phyloP scores from a whole-genome alignment of 35 echinoderm and acorn worm species.

The Amphiura filiformis region DNA sequence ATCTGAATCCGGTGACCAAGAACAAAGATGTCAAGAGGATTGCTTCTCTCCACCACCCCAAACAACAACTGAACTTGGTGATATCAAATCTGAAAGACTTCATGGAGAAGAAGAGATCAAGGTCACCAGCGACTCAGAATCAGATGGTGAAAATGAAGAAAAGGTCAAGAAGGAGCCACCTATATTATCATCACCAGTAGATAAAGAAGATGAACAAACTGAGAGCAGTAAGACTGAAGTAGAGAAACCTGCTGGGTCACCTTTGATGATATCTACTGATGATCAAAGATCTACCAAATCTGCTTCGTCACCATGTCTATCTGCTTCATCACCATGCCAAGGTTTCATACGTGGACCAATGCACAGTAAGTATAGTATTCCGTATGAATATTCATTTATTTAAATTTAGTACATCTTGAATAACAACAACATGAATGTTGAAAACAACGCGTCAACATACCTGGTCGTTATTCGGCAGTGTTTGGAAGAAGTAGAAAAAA shows the following conservation, averaged over 20 bases:
- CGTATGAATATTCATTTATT: no score
- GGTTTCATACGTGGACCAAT: background rate
- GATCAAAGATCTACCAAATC: background rate
- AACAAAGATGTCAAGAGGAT: background rate
- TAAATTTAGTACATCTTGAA: no score
- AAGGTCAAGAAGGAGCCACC: background rate
- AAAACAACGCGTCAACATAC: no score
- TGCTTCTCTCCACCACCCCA: background rate
- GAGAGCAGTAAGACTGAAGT: background rate
- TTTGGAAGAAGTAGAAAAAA: no score
- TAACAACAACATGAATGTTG: no score
- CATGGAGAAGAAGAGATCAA: constrained; percentile 4
- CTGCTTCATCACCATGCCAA: background rate
- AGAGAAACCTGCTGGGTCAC: background rate
- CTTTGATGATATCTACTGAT: background rate
- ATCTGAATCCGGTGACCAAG: background rate
- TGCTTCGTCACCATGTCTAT: background rate
- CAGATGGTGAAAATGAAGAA: constrained; percentile 13
- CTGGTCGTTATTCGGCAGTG: no score
- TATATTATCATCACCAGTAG: background rate
- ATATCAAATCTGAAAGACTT: background rate
- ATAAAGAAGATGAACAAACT: background rate
- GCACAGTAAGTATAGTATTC: background rate
- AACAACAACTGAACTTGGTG: background rate
- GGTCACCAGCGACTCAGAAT: background rate